These are phyloP conservation scores for Synchiropus splendidus DNA, from an alignment of 2,113 vertebrate species.

Conservation along the genomic window DNA sequence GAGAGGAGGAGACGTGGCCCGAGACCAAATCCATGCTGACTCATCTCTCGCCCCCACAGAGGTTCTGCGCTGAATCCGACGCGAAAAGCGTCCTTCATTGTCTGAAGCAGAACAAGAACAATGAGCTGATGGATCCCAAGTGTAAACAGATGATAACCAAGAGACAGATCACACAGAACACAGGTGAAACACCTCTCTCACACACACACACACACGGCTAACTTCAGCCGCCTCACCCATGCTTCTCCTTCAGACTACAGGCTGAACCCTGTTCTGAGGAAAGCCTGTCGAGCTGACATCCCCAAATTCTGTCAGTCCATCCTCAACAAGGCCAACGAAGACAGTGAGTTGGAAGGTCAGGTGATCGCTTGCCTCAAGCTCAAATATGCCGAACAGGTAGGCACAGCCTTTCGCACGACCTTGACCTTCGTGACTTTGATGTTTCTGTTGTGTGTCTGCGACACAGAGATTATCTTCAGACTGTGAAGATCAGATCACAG, in stretches of 20 bases:
- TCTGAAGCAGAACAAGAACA: constrained; percentile 97
- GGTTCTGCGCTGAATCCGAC: constrained; percentile 89
- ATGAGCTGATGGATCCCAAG: constrained; percentile 95
- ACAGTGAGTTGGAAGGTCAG: constrained; percentile 87
- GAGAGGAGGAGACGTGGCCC: background rate
- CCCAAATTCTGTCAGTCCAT: constrained; percentile 94
- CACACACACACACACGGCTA: background rate
- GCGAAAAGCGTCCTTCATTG: constrained; percentile 91
- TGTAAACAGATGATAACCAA: constrained; percentile 99
- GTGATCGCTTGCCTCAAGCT: constrained; percentile 93
- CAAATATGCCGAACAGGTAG: constrained; percentile 91
- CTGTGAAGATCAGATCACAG: constrained; percentile 91
- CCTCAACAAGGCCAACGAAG: constrained; percentile 83
- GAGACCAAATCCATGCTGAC: background rate
- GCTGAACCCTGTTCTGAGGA: constrained; percentile 86
- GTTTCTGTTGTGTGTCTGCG: background rate
- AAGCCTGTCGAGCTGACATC: constrained; percentile 93
- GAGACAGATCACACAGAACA: constrained; percentile 94
- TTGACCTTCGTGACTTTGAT: background rate
- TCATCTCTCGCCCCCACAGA: constrained; percentile 55
- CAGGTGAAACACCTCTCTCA: constrained; percentile 68
- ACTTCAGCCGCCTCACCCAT: background rate
- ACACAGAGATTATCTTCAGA: constrained; percentile 84
- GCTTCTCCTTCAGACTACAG: constrained; percentile 76
- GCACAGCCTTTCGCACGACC: background rate